Conservation (phyloP, 2,797 vertebrate species). For the Stomatorhinus walkeri region DNA sequence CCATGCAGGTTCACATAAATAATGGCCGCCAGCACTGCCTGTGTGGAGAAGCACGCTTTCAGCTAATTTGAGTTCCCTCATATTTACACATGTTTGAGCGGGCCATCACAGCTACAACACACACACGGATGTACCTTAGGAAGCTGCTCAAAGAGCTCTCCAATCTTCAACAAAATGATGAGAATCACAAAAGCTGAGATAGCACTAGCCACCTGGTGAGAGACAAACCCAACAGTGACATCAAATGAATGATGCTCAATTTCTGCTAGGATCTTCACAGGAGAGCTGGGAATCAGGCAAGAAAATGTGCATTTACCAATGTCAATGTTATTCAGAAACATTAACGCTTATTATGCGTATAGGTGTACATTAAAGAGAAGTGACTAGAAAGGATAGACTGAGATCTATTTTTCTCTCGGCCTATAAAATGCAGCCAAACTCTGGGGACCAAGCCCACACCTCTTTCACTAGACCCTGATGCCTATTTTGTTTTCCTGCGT, state of each 20-base stretch:
- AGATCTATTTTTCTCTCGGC: background rate
- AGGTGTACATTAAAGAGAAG: background rate
- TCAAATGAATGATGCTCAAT: background rate
- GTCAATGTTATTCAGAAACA: background rate
- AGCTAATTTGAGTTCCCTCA: background rate
- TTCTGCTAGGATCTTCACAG: background rate
- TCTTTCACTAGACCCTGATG: background rate
- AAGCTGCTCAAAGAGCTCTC: constrained; percentile 75
- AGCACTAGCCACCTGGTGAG: constrained; percentile 72
- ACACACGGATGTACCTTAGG: constrained; percentile 70
- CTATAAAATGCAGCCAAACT: background rate
- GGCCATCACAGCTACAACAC: background rate
- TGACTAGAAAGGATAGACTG: background rate
- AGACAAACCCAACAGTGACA: constrained; percentile 22
- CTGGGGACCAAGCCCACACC: background rate
- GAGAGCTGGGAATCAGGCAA: background rate
- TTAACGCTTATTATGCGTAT: background rate
- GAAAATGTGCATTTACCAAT: background rate
- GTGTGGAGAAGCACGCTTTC: constrained; percentile 21
- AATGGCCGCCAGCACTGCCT: constrained; percentile 83
- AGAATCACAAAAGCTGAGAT: constrained; percentile 79
- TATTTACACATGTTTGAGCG: background rate
- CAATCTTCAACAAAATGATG: constrained; percentile 79
- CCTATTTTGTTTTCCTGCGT: background rate
- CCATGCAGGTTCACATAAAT: constrained; percentile 84